phyloP scores from a whole-genome alignment of 2,113 vertebrate species.

The Desmodus rotundus region DNA sequence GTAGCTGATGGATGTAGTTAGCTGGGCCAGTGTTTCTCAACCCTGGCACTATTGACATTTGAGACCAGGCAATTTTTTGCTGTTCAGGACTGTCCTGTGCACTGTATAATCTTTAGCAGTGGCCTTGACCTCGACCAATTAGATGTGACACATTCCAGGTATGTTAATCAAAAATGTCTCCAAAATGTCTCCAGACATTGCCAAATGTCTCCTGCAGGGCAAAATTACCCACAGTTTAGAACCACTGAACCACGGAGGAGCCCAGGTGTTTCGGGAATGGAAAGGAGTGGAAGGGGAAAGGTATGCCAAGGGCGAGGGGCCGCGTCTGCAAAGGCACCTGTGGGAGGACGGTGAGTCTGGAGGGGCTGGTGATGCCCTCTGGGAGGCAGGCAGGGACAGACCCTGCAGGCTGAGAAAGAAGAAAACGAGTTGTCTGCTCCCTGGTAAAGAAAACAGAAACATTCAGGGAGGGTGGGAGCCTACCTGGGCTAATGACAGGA shows the following conservation, averaged over 20 bases:
- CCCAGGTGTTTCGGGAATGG: background rate
- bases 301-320: background rate
- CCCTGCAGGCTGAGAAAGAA: background rate
- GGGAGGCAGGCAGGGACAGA: background rate
- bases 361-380: background rate
- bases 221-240: background rate
- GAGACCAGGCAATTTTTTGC: background rate
- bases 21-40: background rate
- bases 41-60: background rate
- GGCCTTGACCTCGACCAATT: background rate
- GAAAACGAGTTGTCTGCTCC: background rate
- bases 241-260: background rate
- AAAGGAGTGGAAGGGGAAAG: background rate
- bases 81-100: background rate
- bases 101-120: background rate
- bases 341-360: background rate
- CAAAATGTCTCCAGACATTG: background rate
- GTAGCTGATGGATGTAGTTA: background rate
- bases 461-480: background rate
- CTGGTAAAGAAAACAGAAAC: constrained; percentile 37
- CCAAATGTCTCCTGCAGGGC: background rate
- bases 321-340: background rate
- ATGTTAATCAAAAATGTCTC: background rate
- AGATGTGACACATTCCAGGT: background rate
- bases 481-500: background rate